Conservation (phyloP, 1,140 invertebrate species). For the Melipona quadrifasciata region DNA sequence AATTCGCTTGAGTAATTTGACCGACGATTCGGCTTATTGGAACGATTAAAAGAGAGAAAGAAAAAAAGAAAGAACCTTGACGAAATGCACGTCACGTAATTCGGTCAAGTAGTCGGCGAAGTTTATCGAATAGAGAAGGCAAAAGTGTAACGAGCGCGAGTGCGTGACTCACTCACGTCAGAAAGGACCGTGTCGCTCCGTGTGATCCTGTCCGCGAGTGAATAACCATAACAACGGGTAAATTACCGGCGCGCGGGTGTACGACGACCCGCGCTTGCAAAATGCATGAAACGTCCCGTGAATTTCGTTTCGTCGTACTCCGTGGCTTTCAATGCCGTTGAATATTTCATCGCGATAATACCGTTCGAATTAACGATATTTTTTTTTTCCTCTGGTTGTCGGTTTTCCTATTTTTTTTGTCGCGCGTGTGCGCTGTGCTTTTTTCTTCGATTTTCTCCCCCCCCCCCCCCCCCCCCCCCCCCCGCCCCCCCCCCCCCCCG, state of each 20-base stretch:
- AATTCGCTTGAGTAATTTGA: neutral
- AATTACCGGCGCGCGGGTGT: neutral
- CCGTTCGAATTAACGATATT: slow-evolving; percentile 23
- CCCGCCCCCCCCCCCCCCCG: no score
- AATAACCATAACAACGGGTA: slow-evolving; percentile 19
- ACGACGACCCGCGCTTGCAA: neutral
- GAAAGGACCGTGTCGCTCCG: neutral
- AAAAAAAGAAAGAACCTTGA: neutral
- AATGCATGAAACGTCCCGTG: slow-evolving; percentile 1
- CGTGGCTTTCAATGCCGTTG: neutral
- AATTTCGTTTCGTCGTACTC: slow-evolving; percentile 8
- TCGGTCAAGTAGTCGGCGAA: slow-evolving; percentile 18
- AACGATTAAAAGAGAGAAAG: neutral
- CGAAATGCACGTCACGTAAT: slow-evolving; percentile 5
- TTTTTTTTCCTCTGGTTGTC: neutral
- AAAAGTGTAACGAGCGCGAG: neutral
- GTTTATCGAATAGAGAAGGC: neutral
- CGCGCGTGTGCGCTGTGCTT: neutral
- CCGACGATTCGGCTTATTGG: neutral
- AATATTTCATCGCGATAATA: slow-evolving; percentile 39
- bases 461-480: no score
- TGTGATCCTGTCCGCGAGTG: neutral
- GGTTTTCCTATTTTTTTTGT: no score
- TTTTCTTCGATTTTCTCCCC: neutral
- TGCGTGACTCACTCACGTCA: slow-evolving; percentile 1